These are phyloP conservation scores for Camponotus vicinus DNA, from an alignment of 1,140 invertebrate genomes.

Conservation along the genomic window DNA sequence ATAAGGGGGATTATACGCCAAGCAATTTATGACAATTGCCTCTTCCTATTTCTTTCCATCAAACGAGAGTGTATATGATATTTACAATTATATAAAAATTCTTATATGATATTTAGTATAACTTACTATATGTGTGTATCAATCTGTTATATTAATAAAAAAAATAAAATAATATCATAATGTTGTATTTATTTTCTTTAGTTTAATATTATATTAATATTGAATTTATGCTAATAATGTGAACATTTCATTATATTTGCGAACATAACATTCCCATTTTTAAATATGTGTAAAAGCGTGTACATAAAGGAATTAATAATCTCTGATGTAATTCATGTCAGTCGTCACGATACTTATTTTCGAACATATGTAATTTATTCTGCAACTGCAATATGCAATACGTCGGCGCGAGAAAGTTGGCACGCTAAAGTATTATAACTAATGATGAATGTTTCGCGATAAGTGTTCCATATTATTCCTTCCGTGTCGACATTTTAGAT, in stretches of 20 bases:
- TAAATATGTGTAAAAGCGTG: neutral
- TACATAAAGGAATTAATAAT: neutral
- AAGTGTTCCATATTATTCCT: constrained; percentile 32
- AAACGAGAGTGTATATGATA: neutral
- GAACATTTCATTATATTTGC: neutral
- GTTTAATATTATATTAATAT: neutral
- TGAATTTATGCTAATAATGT: constrained; percentile 18
- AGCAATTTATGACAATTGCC: constrained; percentile 7
- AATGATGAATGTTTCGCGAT: constrained; percentile 43
- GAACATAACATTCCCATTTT: neutral
- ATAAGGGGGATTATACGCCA: constrained; percentile 36
- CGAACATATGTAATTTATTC: constrained; percentile 45
- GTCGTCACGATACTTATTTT: constrained; percentile 9
- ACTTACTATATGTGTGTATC: neutral
- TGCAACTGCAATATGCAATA: constrained; percentile 11
- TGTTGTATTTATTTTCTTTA: neutral
- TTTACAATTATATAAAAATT: constrained; percentile 7
- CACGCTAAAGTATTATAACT: constrained; percentile 40
- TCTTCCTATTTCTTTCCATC: constrained; percentile 31
- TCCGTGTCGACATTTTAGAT: constrained; percentile 36
- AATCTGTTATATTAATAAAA: neutral
- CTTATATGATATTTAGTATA: constrained; percentile 1
- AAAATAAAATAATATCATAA: neutral
- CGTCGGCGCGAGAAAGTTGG: neutral
- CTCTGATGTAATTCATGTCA: constrained; percentile 29